Percentiles rank a stretch among this genome's conserved stretches.
Conservation (phyloP, 2,113 vertebrate genomes). For the Centropus unirufus region DNA sequence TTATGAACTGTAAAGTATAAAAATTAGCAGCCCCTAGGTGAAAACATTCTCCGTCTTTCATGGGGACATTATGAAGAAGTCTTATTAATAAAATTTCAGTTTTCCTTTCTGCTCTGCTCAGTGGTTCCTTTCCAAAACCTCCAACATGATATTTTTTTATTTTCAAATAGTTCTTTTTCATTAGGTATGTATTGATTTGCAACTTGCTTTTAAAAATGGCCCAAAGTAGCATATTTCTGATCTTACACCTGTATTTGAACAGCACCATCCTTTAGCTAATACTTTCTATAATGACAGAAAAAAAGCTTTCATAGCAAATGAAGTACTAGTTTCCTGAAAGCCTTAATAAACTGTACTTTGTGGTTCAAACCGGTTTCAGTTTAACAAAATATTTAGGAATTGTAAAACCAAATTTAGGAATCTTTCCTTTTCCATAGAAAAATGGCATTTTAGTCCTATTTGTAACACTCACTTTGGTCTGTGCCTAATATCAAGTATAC, state of each 20-base stretch:
- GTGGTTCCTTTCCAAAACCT: background rate
- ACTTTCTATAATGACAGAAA: background rate
- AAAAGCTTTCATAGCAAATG: background rate
- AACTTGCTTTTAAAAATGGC: background rate
- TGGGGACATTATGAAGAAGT: background rate
- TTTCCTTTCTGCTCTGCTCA: background rate
- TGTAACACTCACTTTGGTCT: background rate
- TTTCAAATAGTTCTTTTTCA: background rate
- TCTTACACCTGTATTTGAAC: background rate
- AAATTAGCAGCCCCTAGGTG: background rate
- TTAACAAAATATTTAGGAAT: background rate
- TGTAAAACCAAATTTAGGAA: background rate
- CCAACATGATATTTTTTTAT: background rate
- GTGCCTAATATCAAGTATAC: background rate
- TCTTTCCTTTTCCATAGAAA: background rate
- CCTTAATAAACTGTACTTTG: background rate
- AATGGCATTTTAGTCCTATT: background rate
- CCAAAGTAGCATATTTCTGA: background rate
- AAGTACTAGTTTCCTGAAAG: background rate
- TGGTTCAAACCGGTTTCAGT: background rate
- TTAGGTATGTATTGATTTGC: background rate
- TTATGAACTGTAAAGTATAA: constrained; percentile 33
- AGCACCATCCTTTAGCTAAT: background rate
- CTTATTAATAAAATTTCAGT: constrained; percentile 32
- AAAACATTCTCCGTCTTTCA: background rate